A percentile compares a stretch with the other conserved stretches of the same genome.
Evolutionary conservation across 2,888 invertebrate species (phyloP).

Genomic region (Chrysotoxum bicinctum): DNA sequence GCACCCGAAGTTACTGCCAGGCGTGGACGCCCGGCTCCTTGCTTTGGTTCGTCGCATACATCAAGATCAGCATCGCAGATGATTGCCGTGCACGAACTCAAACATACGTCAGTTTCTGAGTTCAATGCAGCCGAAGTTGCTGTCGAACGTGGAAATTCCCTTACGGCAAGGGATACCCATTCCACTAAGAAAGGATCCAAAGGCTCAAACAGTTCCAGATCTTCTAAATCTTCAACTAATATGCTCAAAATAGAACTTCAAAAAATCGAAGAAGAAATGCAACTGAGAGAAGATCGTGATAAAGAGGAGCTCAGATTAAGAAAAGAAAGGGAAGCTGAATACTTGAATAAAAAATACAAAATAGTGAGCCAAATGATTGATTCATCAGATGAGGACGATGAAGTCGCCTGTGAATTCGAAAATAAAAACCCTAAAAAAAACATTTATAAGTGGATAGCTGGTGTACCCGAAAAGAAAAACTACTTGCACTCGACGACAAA

Average conservation of each 20-base stretch:
- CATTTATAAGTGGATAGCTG: not conserved
- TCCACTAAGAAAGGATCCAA: too few species aligned
- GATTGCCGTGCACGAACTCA: too few species aligned
- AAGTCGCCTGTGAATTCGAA: not conserved
- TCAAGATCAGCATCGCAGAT: too few species aligned
- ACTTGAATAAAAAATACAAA: slow-evolving; percentile 14
- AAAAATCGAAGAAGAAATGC: not conserved
- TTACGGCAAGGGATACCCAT: too few species aligned
- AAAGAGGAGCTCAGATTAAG: not conserved
- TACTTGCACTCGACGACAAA: slow-evolving; percentile 4
- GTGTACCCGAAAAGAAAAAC: not conserved
- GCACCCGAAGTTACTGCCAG: too few species aligned
- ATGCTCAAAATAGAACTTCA: not conserved
- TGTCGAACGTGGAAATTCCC: too few species aligned
- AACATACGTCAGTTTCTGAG: too few species aligned
- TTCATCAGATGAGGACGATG: not conserved
- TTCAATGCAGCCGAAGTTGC: too few species aligned
- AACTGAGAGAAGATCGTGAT: not conserved
- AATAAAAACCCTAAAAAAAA: not conserved
- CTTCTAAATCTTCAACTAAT: not conserved
- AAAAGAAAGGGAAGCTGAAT: not conserved
- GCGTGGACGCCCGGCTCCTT: too few species aligned
- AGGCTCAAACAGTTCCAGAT: too few species aligned
- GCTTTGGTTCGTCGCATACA: too few species aligned
- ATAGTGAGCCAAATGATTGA: not conserved